phyloP scores from a whole-genome alignment of 2,797 vertebrate genomes.

The Sorex maritimensis region DNA sequence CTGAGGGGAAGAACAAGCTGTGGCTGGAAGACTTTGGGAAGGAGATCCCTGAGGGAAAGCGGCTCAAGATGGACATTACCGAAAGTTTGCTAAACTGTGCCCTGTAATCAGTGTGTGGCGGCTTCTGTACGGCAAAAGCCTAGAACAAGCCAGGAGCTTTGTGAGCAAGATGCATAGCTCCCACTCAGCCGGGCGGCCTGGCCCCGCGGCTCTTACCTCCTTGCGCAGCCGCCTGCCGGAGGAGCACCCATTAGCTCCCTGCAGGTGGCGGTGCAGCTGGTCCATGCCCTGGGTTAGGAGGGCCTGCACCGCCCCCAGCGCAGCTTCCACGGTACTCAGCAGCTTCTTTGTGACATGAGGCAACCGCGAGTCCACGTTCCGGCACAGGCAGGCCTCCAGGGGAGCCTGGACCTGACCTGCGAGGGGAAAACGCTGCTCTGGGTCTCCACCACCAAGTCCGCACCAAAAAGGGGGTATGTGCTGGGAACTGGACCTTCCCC shows the following conservation, averaged over 20 bases:
- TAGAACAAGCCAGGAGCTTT: neutral
- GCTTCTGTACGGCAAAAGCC: neutral
- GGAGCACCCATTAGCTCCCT: neutral
- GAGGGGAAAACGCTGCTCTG: neutral
- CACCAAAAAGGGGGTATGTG: neutral
- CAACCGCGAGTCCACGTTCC: constrained; percentile 71
- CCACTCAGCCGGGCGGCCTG: too few species aligned
- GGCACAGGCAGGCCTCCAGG: constrained; percentile 69
- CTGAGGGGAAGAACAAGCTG: neutral
- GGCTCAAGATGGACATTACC: neutral
- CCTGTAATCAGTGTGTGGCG: neutral
- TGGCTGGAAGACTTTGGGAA: neutral
- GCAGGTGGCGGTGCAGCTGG: constrained; percentile 59
- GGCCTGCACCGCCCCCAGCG: neutral
- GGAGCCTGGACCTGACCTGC: constrained; percentile 72
- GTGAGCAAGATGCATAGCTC: neutral
- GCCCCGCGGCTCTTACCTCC: constrained; percentile 71
- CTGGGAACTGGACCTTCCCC: neutral
- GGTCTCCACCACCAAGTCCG: neutral
- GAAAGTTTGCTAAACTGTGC: neutral
- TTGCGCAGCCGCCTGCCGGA: constrained; percentile 21
- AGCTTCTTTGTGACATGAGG: constrained; percentile 56
- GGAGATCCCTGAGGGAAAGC: neutral
- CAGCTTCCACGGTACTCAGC: constrained; percentile 27
- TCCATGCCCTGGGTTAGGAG: constrained; percentile 73